These are phyloP conservation scores for Lasioglossum figueresi DNA, from an alignment of 2,888 invertebrate genomes.

Conservation along the genomic window DNA sequence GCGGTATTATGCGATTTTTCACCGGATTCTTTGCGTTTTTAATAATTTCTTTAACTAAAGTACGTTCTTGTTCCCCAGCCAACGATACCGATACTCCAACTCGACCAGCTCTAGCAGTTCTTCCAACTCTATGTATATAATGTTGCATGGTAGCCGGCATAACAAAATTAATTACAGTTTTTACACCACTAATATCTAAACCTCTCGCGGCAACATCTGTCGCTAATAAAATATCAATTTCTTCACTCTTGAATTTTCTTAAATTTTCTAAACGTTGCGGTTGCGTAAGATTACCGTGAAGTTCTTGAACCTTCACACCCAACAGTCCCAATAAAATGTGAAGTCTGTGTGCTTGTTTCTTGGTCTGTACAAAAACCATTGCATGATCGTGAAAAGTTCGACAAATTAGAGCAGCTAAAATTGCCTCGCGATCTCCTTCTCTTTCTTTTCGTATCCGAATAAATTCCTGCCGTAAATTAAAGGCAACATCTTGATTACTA, in stretches of 20 bases:
- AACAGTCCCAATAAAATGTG: constrained; percentile 96
- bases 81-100: constrained; percentile 97
- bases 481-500: constrained; percentile 97
- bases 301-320: constrained; percentile 94
- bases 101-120: constrained; percentile 97
- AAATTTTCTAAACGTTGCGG: constrained; percentile 96
- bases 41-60: constrained; percentile 95
- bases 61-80: constrained; percentile 96
- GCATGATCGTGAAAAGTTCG: constrained; percentile 96
- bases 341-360: constrained; percentile 96
- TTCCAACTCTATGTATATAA: constrained; percentile 97
- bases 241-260: constrained; percentile 93
- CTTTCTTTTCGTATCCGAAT: constrained; percentile 94
- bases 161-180: constrained; percentile 98
- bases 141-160: constrained; percentile 97
- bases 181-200: constrained; percentile 97
- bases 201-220: constrained; percentile 98
- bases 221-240: constrained; percentile 94
- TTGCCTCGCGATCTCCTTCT: constrained; percentile 96
- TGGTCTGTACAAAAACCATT: constrained; percentile 98
- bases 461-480: constrained; percentile 98
- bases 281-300: constrained; percentile 98
- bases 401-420: constrained; percentile 92
- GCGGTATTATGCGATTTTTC: constrained; percentile 94
- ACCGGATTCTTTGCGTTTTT: constrained; percentile 93